Evolutionary conservation across 2,888 invertebrate genomes (phyloP), one percentile per base, ranked within the genome.

Genomic region (Athalia cordata): DNA sequence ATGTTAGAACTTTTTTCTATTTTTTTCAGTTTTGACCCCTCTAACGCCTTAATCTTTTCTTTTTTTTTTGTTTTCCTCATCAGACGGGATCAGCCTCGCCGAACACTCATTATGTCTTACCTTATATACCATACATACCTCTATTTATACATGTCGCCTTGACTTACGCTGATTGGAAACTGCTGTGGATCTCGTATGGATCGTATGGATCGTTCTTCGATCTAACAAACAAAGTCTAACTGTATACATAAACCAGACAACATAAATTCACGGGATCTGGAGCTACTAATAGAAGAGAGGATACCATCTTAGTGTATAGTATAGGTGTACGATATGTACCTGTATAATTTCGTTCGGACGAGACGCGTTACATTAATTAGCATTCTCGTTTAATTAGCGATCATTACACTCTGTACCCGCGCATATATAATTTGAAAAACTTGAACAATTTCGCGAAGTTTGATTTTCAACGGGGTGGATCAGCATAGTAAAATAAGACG

Each of bases 351-450:
- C 29, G 0, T 2, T 29, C 1, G 29, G 29, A 29, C 29, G 29
- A 57, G 47, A 59, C 47, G 43, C 5, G 13, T 72, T 47, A 13
- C 47, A 47, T 59, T 72, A 57, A 72, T 72, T 59, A 72, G 13
- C 59, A 59, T 59, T 72, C 45, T 72, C 59, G 72, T 72, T 55
- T 55, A 68, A 52, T 68, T 68, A 68, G 29, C 29, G 55, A 55
- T 68, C 55, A 55, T 68, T 68, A 55, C 15, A 55, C 43, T 49
- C n/a, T 43, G 6, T n/a, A 2, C 64, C n/a, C n/a, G 29, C 43
- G 45, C n/a, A 11, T 43, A n/a, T 2, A 29, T 29, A 29, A 29
- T 29, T 29, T 29, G 29, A 29, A 29, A 29, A 29, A 29, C 29
- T 29, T 29, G 29, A 29, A 29, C 29, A 29, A 29, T 29, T 62